These are phyloP conservation scores for Morelia viridis DNA, from an alignment of 2,797 vertebrate species.

Conservation along the genomic window DNA sequence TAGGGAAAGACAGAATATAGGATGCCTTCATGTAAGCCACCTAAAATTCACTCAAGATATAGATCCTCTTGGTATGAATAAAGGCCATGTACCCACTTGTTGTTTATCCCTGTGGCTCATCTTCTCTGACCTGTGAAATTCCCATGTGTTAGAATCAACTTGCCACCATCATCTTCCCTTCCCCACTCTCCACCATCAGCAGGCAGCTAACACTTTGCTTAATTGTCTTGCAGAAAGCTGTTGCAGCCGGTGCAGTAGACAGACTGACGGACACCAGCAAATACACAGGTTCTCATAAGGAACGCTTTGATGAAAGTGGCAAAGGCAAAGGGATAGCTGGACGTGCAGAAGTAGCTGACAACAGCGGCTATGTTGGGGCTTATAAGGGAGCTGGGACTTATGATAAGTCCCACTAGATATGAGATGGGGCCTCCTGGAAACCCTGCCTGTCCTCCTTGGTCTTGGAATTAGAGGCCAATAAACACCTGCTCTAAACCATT, in stretches of 20 bases:
- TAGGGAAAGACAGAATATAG: background rate
- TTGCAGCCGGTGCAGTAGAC: conserved; percentile 70
- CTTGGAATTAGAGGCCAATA: conserved; percentile 17
- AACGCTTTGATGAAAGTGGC: conserved; percentile 85
- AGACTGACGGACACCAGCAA: conserved; percentile 87
- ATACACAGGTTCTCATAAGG: conserved; percentile 89
- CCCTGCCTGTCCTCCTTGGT: background rate
- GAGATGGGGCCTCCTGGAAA: background rate
- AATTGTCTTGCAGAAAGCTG: conserved; percentile 75
- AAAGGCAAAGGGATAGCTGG: conserved; percentile 88
- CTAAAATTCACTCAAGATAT: background rate
- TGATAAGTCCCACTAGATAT: conserved; percentile 70
- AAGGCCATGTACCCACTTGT: too few relatives aligned
- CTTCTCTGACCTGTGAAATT: background rate
- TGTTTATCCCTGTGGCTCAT: background rate
- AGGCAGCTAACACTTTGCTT: background rate
- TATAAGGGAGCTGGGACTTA: conserved; percentile 88
- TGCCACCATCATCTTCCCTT: background rate
- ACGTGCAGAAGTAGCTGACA: conserved; percentile 78
- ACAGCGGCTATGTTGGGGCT: conserved; percentile 84
- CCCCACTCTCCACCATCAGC: background rate
- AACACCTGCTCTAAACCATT: conserved; percentile 8
- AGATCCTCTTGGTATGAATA: background rate
- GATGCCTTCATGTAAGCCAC: too few relatives aligned
- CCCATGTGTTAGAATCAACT: background rate